These are phyloP conservation scores for Momotus momota DNA, from an alignment of 2,797 vertebrate genomes.

Conservation along the genomic window DNA sequence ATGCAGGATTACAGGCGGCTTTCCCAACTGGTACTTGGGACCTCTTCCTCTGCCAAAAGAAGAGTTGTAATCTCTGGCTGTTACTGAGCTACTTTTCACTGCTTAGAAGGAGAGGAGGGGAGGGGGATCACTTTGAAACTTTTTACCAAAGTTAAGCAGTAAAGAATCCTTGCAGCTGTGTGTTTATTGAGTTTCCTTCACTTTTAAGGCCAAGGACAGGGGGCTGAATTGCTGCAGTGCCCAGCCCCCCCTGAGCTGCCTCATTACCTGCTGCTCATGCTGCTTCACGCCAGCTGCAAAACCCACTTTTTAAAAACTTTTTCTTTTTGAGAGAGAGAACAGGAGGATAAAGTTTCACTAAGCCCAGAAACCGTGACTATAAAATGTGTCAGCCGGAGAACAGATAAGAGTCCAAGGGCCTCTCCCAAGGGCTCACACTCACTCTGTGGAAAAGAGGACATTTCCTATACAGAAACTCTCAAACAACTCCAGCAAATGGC, in stretches of 20 bases:
- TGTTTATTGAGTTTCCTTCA: neutral
- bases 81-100: neutral
- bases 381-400: neutral
- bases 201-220: neutral
- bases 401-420: neutral
- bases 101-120: fast-evolving
- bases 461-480: neutral
- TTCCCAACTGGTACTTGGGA: fast-evolving
- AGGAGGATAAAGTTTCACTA: neutral
- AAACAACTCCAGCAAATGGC: neutral
- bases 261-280: neutral
- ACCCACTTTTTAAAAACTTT: fast-evolving
- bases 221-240: neutral
- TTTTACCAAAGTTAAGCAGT: neutral
- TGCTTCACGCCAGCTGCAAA: neutral
- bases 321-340: neutral
- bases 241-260: neutral
- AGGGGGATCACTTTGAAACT: neutral
- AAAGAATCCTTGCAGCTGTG: neutral
- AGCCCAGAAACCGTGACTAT: neutral
- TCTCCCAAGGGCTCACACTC: neutral
- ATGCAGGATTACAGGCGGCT: neutral
- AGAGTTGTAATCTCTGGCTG: neutral
- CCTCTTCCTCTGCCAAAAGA: neutral
- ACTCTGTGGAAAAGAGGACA: neutral